Conservation (phyloP, 2,888 invertebrate species). For the Orgyia antiqua region DNA sequence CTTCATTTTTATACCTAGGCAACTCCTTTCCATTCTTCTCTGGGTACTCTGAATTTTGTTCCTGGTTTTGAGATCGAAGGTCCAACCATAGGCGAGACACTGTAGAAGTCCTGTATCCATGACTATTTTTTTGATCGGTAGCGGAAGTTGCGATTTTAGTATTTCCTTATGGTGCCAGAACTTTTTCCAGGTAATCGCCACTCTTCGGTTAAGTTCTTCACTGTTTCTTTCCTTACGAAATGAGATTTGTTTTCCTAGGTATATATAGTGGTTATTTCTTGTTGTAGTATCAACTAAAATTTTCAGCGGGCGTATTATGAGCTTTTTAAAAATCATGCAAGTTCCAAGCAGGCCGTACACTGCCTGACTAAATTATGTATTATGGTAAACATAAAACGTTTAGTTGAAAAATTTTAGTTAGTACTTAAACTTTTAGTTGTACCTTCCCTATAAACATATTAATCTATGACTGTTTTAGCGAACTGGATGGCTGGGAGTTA, state of each 20-base stretch:
- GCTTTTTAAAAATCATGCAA: no score
- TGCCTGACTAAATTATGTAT: no score
- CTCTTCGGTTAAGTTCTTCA: slow-evolving; percentile 4
- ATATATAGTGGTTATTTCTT: no score
- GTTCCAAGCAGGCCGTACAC: no score
- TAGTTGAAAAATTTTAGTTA: no score
- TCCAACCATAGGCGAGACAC: background rate
- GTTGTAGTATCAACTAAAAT: no score
- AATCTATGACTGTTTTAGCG: no score
- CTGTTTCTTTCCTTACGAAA: background rate
- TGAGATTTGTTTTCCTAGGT: background rate
- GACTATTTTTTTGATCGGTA: background rate
- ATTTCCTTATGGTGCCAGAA: slow-evolving; percentile 1
- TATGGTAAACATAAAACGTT: no score
- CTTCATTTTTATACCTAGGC: background rate
- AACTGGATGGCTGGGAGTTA: no score
- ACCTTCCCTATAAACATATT: no score
- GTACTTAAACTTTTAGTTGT: no score
- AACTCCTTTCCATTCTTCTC: background rate
- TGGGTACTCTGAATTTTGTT: background rate
- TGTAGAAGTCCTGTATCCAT: background rate
- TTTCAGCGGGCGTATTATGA: no score
- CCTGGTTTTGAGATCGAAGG: background rate
- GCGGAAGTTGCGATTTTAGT: background rate
- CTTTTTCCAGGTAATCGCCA: slow-evolving; percentile 4